These are phyloP conservation scores for Luehdorfia chinensis DNA, from an alignment of 1,140 invertebrate species.

Conservation along the genomic window DNA sequence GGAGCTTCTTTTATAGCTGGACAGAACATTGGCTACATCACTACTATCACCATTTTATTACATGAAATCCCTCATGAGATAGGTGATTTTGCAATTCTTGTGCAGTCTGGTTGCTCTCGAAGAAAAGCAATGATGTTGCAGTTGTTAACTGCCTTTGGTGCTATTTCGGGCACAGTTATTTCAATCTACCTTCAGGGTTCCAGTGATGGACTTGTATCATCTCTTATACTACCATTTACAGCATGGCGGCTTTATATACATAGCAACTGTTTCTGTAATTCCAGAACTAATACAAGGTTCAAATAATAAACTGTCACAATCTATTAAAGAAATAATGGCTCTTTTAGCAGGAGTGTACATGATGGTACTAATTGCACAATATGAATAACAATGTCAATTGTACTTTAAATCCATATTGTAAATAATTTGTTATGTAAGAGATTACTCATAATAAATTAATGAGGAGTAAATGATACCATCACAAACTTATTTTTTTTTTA, in stretches of 20 bases:
- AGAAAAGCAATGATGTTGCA: conserved; percentile 95
- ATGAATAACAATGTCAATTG: conserved; percentile 84
- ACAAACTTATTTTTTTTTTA: conserved; percentile 33
- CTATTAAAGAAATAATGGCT: conserved; percentile 90
- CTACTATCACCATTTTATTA: conserved; percentile 94
- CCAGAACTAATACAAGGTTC: conserved; percentile 93
- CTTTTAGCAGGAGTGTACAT: conserved; percentile 91
- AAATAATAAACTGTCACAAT: conserved; percentile 86
- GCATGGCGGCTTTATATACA: conserved; percentile 99
- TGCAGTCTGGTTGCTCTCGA: conserved; percentile 94
- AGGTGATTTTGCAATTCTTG: conserved; percentile 97
- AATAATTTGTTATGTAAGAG: conserved; percentile 28
- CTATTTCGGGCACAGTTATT: conserved; percentile 92
- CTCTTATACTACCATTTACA: conserved; percentile 96
- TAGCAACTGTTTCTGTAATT: conserved; percentile 97
- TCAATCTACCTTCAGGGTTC: conserved; percentile 89
- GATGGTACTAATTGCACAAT: conserved; percentile 94
- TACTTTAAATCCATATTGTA: conserved; percentile 21
- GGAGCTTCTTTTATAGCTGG: conserved; percentile 97
- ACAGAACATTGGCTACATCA: conserved; percentile 88
- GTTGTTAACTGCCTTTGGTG: conserved; percentile 95
- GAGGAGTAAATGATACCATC: conserved; percentile 30
- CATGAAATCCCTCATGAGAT: conserved; percentile 99
- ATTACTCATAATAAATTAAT: conserved; percentile 19
- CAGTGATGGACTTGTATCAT: conserved; percentile 85